Base-by-base conservation (phyloP, 1,140 invertebrate genomes). In the Neodiprion virginianus region DNA sequence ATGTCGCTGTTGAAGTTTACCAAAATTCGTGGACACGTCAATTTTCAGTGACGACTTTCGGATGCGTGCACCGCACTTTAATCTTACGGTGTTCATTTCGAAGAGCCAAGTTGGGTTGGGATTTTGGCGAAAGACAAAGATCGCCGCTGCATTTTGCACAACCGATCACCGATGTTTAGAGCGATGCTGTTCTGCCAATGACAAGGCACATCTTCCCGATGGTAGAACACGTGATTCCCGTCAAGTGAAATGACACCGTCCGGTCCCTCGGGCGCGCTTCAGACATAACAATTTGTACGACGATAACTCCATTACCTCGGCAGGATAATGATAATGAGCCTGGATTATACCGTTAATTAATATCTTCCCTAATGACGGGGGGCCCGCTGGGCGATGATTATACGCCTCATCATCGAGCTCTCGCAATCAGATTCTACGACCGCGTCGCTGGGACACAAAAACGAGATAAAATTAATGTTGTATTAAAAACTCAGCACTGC, bases 241-340 rank as follows among this genome's bases (percentile, higher is more conserved):
- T 61, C 53, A 61, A 61, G 53, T 12, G 11, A 17, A 61, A 61
- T 61, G 53, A 61, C 53, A 61, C 53, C 53, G n/a, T 40, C 28
- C 28, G 28, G 0, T 61, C 53, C 53, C 53, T 61, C n/a, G 53
- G 53, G 53, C 53, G 53, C n/a, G 53, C 8, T 14, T 17, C n/a
- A 61, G 53, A 61, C n/a, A 8, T 61, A 61, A 61, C 53, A 61
- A 61, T 61, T 61, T 61, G 53, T 61, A 14, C n/a, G 53, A 61
- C 53, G 53, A 61, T 61, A 61, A 61, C 53, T 61, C 53, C 53
- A 61, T 61, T 61, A 61, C 53, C 53, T 61, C 53, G 28, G 28
- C 8, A 61, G 11, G 53, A 61, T 61, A 61, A 61, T 61, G 53
- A 61, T 61, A 61, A 61, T 61, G 53, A 61, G 53, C 53, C 53